Conservation (phyloP, 2,797 vertebrate species). For the Champsocephalus esox region DNA sequence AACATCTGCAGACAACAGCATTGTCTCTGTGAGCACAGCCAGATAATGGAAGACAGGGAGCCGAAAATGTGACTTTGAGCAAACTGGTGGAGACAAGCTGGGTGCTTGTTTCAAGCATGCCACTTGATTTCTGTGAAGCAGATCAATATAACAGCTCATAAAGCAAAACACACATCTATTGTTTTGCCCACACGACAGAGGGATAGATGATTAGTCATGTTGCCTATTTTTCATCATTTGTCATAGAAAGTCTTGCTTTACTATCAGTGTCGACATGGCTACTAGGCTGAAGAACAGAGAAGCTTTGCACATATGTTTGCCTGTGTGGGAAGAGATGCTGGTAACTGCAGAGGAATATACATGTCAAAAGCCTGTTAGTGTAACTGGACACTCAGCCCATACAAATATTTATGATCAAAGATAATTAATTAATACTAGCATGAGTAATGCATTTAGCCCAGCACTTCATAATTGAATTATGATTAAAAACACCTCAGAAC, state of each 20-base stretch:
- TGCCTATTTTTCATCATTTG: background rate
- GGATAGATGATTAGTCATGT: slow-evolving; percentile 9
- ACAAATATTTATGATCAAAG: slow-evolving; percentile 43
- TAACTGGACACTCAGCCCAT: slow-evolving; percentile 40
- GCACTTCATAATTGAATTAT: slow-evolving; percentile 38
- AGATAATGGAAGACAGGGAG: slow-evolving; percentile 42
- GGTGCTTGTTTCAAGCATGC: slow-evolving; percentile 37
- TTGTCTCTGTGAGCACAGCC: slow-evolving; percentile 37
- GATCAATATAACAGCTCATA: slow-evolving; percentile 13
- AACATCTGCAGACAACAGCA: slow-evolving; percentile 59
- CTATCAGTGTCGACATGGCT: slow-evolving; percentile 1
- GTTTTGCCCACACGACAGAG: slow-evolving; percentile 20
- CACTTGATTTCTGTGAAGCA: slow-evolving; percentile 35
- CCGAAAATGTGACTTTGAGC: slow-evolving; percentile 47
- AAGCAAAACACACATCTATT: slow-evolving; percentile 16
- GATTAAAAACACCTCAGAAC: slow-evolving; percentile 13
- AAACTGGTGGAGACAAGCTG: slow-evolving; percentile 32
- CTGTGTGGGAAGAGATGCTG: background rate
- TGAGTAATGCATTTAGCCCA: slow-evolving; percentile 25
- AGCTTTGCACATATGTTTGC: background rate
- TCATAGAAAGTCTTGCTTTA: slow-evolving; percentile 2
- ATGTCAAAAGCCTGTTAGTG: slow-evolving; percentile 20
- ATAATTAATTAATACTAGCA: slow-evolving; percentile 48
- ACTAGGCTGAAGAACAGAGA: background rate
- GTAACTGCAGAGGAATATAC: slow-evolving; percentile 10